Evolutionary conservation across 2,888 invertebrate species (phyloP), one percentile per base, ranked within the genome.

Genomic region (Dasysyrphus tricinctus): DNA sequence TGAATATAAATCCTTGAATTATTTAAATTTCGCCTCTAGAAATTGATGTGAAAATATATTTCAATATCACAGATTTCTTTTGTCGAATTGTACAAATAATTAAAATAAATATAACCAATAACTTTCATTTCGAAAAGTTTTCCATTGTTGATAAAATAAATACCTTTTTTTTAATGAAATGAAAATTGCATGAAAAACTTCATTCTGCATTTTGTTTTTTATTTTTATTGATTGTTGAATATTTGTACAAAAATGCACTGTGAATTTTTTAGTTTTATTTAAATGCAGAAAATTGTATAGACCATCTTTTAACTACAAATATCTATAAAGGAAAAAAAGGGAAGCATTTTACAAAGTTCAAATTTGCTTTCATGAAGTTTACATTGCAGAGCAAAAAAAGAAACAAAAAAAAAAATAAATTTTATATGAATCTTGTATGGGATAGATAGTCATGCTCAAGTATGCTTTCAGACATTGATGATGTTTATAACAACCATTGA

Each of bases 361-460:
- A 24, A 19, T 39, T 34, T 61, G 61, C 61, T 42, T 61, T 61
- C 61, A 61, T 61, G 61, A 61, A 61, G 61, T 42, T 61, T 61
- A 24, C 39, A 61, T 61, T 61, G 24, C 39, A 61, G 39, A 59
- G 39, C 4, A 19, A 7, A 39, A 59, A 39, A 19, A 19, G n/a
- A 19, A 39, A 24, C 2, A 59, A 19, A 19, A 16, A 19, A 39
- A 37, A 59, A 19, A 3, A 32, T 32, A 32, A 2, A 32, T 32
- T 32, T 32, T 19, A 24, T 19, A 32, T 34, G n/a, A 39, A 8
- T 12, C 39, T 39, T 19, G 8, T 24, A 14, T 61, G 42, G 14
- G 14, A 42, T 54, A 51, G 54, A 54, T 54, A 14, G 54, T 54
- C 54, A 51, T 54, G 54, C 29, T 54, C 29, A 54, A 54, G 54